Base-by-base conservation (phyloP, 1,140 invertebrate species). In the Aphaenogaster floridana region DNA sequence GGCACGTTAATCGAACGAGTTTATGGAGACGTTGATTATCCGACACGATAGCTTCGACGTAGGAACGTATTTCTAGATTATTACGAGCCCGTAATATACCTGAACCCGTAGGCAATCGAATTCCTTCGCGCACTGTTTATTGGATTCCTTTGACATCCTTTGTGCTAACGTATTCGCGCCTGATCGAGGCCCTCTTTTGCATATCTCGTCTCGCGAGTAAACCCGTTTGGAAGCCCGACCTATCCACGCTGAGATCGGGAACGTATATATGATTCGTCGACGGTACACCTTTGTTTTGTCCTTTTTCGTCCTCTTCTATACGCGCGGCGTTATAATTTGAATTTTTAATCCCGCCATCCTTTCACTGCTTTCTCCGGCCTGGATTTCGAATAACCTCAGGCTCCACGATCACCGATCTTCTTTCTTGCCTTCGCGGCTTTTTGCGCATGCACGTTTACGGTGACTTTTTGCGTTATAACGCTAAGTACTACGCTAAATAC, bases 91-190 rank as follows among this genome's bases (percentile, higher is more conserved):
- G 69, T 76, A 84, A 84, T 84, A 76, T 48, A 84, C 54, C 42
- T 28, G 68, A 61, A n/a, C 39, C 36, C 39, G 48, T 57, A 71
- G 69, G 42, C 80, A 84, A 84, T 84, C 80, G 80, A 76, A 84
- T 76, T 84, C 69, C 69, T 84, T 76, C 69, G 57, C 54, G 54
- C 69, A 8, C 45, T 84, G 80, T 84, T 84, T 84, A 84, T 84
- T 84, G 80, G 80, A 84, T 84, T 84, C 80, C 80, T 84, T 84
- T 84, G 80, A 84, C 80, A 84, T 84, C 80, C 80, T 84, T 84
- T 84, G 80, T 63, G 69, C 54, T 48, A 81, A 61, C 57, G 64
- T 84, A 84, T 61, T 76, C 68, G 68, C 21, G 42, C 17, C 17
- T 54, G 80, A 61, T 83, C 54, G 68, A 74, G 68, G 17, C 7